phyloP scores from a whole-genome alignment of 92 coral and sea anemone species.

The Phymanthus crucifer region DNA sequence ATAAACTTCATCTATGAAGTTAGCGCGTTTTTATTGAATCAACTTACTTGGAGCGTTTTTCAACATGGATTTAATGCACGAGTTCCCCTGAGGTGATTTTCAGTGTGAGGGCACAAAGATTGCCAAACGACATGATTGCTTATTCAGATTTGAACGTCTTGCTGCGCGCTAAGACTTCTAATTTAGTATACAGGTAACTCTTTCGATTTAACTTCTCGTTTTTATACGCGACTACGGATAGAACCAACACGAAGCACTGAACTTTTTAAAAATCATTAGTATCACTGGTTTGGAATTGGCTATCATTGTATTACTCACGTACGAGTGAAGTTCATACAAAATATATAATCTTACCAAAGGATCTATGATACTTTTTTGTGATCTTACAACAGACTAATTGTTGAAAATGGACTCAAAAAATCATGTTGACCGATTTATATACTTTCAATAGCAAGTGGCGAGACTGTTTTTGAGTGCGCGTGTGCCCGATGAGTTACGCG shows the following conservation, averaged over 20 bases:
- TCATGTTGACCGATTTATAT: neutral
- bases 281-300: too few species aligned
- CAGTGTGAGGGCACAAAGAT: slow-evolving; percentile 7
- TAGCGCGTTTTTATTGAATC: neutral
- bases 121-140: slow-evolving; percentile 5
- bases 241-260: neutral
- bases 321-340: too few species aligned
- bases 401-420: neutral
- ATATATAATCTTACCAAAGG: too few species aligned
- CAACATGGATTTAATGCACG: neutral
- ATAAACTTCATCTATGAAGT: neutral
- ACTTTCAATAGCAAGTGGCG: too few species aligned
- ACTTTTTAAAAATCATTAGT: too few species aligned
- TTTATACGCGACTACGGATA: neutral
- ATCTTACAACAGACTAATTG: too few species aligned
- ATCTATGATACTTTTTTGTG: too few species aligned
- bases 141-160: neutral
- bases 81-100: slow-evolving; percentile 7
- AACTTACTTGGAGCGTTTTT: neutral
- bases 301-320: too few species aligned
- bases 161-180: neutral
- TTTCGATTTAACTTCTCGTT: neutral
- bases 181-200: neutral
- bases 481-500: neutral
- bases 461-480: neutral